These are phyloP conservation scores for Resseliella maxima DNA, from an alignment of 2,888 invertebrate genomes.

Conservation along the genomic window DNA sequence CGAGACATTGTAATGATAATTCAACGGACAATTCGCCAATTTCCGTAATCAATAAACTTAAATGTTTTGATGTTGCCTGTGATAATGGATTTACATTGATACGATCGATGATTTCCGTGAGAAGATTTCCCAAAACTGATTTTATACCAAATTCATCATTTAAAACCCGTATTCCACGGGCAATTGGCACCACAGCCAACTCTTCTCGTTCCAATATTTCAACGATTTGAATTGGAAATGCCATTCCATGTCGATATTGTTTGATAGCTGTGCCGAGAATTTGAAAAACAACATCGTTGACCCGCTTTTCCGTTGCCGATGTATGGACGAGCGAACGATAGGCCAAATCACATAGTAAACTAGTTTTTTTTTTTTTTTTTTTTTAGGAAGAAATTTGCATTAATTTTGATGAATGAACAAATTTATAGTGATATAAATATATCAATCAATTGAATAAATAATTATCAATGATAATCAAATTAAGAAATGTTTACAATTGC, in stretches of 20 bases:
- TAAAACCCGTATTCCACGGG: constrained; percentile 64
- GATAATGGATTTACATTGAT: constrained; percentile 64
- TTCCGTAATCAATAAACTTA: constrained; percentile 66
- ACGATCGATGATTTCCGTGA: constrained; percentile 66
- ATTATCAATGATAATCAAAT: not conserved
- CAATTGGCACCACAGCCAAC: constrained; percentile 64
- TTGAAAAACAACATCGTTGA: constrained; percentile 79
- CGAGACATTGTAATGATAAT: constrained; percentile 66
- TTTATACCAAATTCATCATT: constrained; percentile 66
- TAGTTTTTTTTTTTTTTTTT: too few species aligned
- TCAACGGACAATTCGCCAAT: constrained; percentile 64
- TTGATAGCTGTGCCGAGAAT: constrained; percentile 84
- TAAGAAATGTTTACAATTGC: not conserved
- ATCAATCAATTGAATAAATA: too few species aligned
- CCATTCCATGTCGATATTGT: constrained; percentile 84
- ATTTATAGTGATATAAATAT: too few species aligned
- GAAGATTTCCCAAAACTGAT: constrained; percentile 64
- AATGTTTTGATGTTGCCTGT: constrained; percentile 63
- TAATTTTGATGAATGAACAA: too few species aligned
- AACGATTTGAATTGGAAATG: constrained; percentile 79
- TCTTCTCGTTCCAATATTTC: constrained; percentile 68
- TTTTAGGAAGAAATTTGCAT: too few species aligned
- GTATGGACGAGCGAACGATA: constrained; percentile 65
- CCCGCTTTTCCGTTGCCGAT: constrained; percentile 73
- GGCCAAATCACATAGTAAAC: constrained; percentile 65